phyloP scores from a whole-genome alignment of 2,888 invertebrate species.

The Drosophila parthenogenetica region DNA sequence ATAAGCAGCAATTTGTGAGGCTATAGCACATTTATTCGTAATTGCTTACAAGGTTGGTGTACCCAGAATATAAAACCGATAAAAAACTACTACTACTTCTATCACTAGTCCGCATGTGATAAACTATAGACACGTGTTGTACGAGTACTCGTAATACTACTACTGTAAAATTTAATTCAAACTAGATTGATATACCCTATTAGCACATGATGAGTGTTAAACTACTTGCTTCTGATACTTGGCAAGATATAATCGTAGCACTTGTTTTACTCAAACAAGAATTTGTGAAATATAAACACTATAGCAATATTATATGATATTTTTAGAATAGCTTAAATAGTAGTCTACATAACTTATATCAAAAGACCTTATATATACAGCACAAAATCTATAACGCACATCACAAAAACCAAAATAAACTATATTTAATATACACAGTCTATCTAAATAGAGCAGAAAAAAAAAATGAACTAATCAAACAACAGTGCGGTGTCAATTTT shows the following conservation, averaged over 20 bases:
- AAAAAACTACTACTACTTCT: slow-evolving; percentile 7
- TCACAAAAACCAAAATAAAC: slow-evolving; percentile 1
- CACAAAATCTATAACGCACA: slow-evolving; percentile 50
- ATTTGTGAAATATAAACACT: slow-evolving; percentile 52
- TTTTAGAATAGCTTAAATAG: slow-evolving; percentile 41
- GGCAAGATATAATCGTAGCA: slow-evolving; percentile 14
- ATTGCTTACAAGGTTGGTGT: slow-evolving; percentile 42
- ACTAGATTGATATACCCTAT: slow-evolving; percentile 41
- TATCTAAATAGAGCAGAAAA: slow-evolving; percentile 13
- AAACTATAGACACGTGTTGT: slow-evolving; percentile 50
- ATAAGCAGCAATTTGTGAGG: slow-evolving; percentile 57
- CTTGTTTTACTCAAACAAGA: slow-evolving; percentile 31
- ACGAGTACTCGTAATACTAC: slow-evolving; percentile 28
- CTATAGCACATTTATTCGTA: slow-evolving; percentile 48
- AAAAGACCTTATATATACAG: slow-evolving; percentile 47
- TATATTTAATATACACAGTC: slow-evolving; percentile 14
- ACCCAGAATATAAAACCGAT: slow-evolving; percentile 6
- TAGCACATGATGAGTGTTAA: slow-evolving; percentile 11
- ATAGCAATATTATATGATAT: slow-evolving; percentile 76
- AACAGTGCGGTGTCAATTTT: slow-evolving; percentile 34
- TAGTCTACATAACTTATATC: slow-evolving; percentile 20
- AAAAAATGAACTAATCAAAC: slow-evolving; percentile 11
- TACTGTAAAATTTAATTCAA: slow-evolving; percentile 14
- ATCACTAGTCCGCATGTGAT: slow-evolving; percentile 75
- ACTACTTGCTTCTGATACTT: background rate